A percentile compares a stretch with the other conserved stretches of the same genome.
Conservation (phyloP, 1,140 invertebrate species). For the Conus ventricosus region DNA sequence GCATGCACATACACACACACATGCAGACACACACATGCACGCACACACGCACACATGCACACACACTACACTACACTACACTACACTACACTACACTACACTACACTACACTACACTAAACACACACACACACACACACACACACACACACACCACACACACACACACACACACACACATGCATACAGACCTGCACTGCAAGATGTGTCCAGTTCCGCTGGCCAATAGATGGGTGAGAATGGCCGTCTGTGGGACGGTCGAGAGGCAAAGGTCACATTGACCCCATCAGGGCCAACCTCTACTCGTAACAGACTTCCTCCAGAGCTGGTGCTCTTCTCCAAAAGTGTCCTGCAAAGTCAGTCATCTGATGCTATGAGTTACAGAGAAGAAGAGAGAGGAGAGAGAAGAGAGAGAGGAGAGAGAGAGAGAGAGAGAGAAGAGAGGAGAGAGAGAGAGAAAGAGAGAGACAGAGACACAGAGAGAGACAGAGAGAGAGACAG, state of each 20-base stretch:
- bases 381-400: too few species aligned
- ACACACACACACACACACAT: not conserved
- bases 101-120: too few species aligned
- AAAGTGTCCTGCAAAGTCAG: constrained; percentile 45
- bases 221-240: constrained; percentile 56
- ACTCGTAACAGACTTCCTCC: constrained; percentile 56
- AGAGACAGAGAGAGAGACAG: not conserved
- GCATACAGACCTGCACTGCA: constrained; percentile 61
- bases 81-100: too few species aligned
- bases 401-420: not conserved
- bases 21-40: too few species aligned
- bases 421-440: not conserved
- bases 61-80: too few species aligned
- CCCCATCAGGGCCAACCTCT: constrained; percentile 36
- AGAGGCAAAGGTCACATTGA: constrained; percentile 54
- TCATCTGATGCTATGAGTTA: not conserved
- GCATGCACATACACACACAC: too few species aligned
- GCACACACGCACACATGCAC: too few species aligned
- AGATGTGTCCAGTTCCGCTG: constrained; percentile 62
- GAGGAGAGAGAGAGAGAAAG: not conserved
- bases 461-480: too few species aligned
- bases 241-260: constrained; percentile 44
- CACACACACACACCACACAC: too few species aligned
- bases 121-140: too few species aligned
- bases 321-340: constrained; percentile 53